Conservation (phyloP, 53 echinoderm and acorn worm species). For the Echinometra lucunter region DNA sequence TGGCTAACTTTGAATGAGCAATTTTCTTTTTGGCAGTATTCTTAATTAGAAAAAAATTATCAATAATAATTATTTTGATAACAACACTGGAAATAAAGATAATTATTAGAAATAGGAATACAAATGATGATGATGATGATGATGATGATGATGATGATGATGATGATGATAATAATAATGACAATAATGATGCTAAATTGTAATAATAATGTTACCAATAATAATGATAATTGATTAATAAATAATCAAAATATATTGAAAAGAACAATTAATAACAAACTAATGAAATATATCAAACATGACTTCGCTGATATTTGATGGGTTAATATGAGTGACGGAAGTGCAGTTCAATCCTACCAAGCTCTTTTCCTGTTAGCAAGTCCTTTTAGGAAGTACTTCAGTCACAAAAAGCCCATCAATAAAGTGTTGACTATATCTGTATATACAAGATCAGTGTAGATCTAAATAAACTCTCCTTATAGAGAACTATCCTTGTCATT, state of each 20-base stretch:
- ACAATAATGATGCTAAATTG: background rate
- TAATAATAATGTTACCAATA: no score
- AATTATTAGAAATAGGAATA: no score
- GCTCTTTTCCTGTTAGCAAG: constrained; percentile 5
- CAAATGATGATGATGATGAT: background rate
- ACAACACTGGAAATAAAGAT: no score
- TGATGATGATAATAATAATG: constrained; percentile 15
- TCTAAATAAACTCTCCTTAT: background rate
- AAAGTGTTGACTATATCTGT: background rate
- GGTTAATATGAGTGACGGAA: background rate
- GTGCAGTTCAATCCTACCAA: constrained; percentile 10
- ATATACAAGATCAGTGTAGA: background rate
- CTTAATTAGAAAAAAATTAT: no score
- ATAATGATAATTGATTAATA: background rate
- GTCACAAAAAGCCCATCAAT: background rate
- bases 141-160: constrained; percentile 38
- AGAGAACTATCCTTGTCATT: background rate
- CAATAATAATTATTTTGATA: no score
- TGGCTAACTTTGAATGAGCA: background rate
- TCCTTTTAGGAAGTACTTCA: constrained; percentile 17
- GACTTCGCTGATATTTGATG: background rate
- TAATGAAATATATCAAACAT: no score
- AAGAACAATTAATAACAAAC: no score
- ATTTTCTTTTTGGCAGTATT: background rate
- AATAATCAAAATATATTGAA: no score